Evolutionary conservation across 2,113 vertebrate genomes (phyloP).

Genomic region (Globicephala melas): DNA sequence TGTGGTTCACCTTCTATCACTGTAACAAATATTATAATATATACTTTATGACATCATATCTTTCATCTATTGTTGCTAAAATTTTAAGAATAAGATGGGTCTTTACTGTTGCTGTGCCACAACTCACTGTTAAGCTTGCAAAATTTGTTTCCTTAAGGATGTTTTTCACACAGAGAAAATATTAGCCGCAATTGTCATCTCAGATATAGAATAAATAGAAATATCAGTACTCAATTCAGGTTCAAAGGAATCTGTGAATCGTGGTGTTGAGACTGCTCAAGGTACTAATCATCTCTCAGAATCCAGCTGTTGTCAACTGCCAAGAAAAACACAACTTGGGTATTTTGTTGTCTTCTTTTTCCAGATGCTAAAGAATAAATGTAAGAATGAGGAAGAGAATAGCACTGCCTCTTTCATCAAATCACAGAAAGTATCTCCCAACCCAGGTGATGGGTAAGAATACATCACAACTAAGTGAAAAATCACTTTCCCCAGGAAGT

Average conservation of each 20-base stretch:
- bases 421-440: neutral
- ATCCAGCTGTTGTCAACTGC: neutral
- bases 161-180: constrained; percentile 57
- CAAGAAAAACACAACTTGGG: neutral
- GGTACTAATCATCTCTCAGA: neutral
- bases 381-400: neutral
- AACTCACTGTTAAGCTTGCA: constrained; percentile 64
- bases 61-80: constrained; percentile 75
- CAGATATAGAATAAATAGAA: neutral
- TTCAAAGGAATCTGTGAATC: neutral
- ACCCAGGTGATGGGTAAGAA: neutral
- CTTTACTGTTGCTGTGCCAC: constrained; percentile 43
- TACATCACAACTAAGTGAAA: neutral
- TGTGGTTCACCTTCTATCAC: constrained; percentile 72
- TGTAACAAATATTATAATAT: constrained; percentile 79
- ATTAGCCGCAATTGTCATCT: constrained; percentile 48
- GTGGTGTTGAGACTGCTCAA: neutral
- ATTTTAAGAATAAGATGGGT: constrained; percentile 64
- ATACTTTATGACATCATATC: constrained; percentile 71
- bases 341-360: neutral
- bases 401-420: neutral
- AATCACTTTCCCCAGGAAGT: neutral
- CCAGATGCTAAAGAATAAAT: neutral
- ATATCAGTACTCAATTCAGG: neutral
- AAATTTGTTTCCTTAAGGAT: constrained; percentile 63